phyloP scores from a whole-genome alignment of 1,140 invertebrate species.

The Brachionus rotundiformis region DNA sequence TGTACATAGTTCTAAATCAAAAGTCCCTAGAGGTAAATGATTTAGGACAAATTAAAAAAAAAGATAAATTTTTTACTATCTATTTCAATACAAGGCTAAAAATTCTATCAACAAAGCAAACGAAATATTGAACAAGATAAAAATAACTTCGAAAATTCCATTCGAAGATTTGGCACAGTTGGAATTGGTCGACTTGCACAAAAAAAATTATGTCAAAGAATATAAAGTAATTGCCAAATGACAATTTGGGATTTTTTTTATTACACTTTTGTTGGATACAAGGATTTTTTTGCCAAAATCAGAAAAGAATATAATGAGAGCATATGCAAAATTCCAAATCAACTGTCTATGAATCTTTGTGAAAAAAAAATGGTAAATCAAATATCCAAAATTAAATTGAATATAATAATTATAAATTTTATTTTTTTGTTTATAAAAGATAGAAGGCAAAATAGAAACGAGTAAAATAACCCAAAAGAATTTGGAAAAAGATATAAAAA shows the following conservation, averaged over 20 bases:
- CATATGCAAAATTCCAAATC: not conserved
- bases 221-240: not conserved
- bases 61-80: not conserved
- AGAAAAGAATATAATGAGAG: conserved; percentile 42
- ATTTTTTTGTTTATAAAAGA: not conserved
- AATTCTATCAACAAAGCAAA: conserved; percentile 25
- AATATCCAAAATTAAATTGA: too few species aligned
- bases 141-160: not conserved
- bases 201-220: conserved; percentile 40
- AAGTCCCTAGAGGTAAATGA: conserved; percentile 30
- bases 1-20: conserved; percentile 35
- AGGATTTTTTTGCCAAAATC: conserved; percentile 2
- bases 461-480: not conserved
- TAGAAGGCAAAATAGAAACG: conserved; percentile 34
- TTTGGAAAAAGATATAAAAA: conserved; percentile 43
- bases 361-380: conserved; percentile 32
- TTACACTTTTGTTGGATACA: too few species aligned
- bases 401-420: not conserved
- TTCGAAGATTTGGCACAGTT: not conserved
- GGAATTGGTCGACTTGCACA: conserved; percentile 35
- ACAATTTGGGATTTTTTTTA: too few species aligned
- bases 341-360: not conserved
- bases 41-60: not conserved
- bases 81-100: not conserved
- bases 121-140: conserved; percentile 36